Evolutionary conservation across 1,140 invertebrate species (phyloP), one percentile per base, ranked within the genome.

Genomic region (Coelopa frigida): DNA sequence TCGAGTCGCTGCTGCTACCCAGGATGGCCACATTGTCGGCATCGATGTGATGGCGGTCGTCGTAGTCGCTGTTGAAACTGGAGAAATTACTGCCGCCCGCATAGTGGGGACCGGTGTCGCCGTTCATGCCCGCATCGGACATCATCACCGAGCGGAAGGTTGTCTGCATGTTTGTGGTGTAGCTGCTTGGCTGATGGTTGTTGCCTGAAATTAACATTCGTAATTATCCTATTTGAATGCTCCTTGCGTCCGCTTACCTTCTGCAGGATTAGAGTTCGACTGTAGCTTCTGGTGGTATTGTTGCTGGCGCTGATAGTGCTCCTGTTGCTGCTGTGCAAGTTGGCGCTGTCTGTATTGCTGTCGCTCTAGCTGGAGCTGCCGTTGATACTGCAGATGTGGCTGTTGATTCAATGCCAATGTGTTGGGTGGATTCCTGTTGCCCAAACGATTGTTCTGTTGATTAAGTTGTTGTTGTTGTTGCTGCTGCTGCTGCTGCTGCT

Each of bases 71-170:
- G 24, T 57, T 66, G 8, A 68, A 66, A 33, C 62, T 58, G 1
- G 62, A 66, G 41, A 69, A 54, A 31, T 61, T 63, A 6, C 53
- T 56, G 3, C 51, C 57, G 5, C 29, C 21, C n/a, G 35, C 48
- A 21, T 36, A 44, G 6, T 26, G 43, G 22, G 27, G 27, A 3
- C 53, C 52, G 33, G 32, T 49, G 4, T 55, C 52, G 17, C 35
- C 48, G 35, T 48, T 27, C 54, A 68, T 40, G 69, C 70, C 60
- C 37, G 61, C 49, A 61, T 76, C 72, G 70, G 82, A 66, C 20
- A 66, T 55, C 69, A 75, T 68, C 59, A 81, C 78, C n/a, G 64
- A 67, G 7, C 62, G 57, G n/a, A 63, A 66, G 10, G 62, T 63
- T 23, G 63, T 61, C 39, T 67, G 62, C 58, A 67, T 66, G 22